These are phyloP conservation scores for Agapornis roseicollis DNA, from an alignment of 2,113 vertebrate genomes.

Conservation along the genomic window DNA sequence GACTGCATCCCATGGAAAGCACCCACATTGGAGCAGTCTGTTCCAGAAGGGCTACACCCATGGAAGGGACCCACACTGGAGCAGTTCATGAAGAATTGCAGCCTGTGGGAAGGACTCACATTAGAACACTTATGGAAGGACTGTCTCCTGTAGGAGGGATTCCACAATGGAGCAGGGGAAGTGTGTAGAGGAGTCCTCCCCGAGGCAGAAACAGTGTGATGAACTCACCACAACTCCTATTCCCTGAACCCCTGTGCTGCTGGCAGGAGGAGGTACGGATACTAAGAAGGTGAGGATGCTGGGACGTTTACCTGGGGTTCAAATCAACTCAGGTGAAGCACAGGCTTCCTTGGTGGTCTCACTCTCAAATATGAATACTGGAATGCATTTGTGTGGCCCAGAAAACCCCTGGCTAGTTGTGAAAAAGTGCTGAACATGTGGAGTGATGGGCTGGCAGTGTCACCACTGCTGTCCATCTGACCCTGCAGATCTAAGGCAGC, in stretches of 20 bases:
- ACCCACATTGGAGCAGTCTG: background rate
- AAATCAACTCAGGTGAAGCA: background rate
- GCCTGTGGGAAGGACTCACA: rapidly evolving
- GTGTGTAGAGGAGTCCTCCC: background rate
- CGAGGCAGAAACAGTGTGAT: background rate
- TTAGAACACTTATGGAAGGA: background rate
- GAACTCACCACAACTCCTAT: background rate
- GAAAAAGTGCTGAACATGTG: background rate
- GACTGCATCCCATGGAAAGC: background rate
- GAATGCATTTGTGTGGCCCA: background rate
- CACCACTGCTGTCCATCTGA: background rate
- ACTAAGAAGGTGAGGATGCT: background rate
- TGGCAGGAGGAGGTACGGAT: background rate
- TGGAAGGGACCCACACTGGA: background rate
- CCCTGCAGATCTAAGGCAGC: background rate
- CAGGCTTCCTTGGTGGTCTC: background rate
- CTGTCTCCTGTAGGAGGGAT: background rate
- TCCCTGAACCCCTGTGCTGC: background rate
- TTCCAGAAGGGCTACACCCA: background rate
- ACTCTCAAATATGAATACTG: background rate
- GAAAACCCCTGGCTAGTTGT: background rate
- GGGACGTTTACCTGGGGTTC: background rate
- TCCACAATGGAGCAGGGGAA: background rate
- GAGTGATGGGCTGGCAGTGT: background rate
- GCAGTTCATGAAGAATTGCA: background rate